These are phyloP conservation scores for Bambusicola thoracicus DNA, from an alignment of 2,113 vertebrate species.

Conservation along the genomic window DNA sequence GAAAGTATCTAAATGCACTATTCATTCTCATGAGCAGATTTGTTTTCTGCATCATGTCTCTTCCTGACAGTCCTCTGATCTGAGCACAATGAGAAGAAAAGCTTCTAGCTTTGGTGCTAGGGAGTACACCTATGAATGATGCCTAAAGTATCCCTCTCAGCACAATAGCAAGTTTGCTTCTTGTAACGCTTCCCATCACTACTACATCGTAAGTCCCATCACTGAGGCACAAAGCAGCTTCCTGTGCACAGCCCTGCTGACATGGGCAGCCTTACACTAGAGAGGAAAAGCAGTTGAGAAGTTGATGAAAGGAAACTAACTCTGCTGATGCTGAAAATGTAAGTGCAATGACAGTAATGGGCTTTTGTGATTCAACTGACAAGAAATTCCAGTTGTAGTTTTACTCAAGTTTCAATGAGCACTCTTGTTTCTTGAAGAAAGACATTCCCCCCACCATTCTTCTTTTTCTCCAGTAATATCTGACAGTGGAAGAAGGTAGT, in stretches of 20 bases:
- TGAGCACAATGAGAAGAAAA: not conserved
- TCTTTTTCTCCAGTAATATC: not conserved
- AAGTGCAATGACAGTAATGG: not conserved
- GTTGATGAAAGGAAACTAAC: not conserved
- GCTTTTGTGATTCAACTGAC: not conserved
- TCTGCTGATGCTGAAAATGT: not conserved
- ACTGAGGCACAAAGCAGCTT: rapidly evolving
- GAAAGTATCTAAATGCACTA: not conserved
- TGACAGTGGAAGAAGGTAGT: not conserved
- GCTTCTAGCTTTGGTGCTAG: not conserved
- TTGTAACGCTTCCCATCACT: not conserved
- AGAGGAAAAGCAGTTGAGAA: not conserved
- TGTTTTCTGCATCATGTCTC: rapidly evolving
- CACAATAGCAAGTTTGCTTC: rapidly evolving
- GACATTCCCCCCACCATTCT: rapidly evolving
- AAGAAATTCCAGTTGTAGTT: not conserved
- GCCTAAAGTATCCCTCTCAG: not conserved
- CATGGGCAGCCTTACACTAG: not conserved
- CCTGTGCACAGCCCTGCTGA: not conserved
- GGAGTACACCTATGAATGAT: not conserved
- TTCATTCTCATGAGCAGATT: not conserved
- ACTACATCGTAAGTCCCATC: not conserved
- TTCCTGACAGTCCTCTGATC: not conserved
- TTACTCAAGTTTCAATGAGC: not conserved
- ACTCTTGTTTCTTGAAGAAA: not conserved